These are phyloP conservation scores for Stercorarius parasiticus DNA, from an alignment of 2,113 vertebrate genomes.

Conservation along the genomic window DNA sequence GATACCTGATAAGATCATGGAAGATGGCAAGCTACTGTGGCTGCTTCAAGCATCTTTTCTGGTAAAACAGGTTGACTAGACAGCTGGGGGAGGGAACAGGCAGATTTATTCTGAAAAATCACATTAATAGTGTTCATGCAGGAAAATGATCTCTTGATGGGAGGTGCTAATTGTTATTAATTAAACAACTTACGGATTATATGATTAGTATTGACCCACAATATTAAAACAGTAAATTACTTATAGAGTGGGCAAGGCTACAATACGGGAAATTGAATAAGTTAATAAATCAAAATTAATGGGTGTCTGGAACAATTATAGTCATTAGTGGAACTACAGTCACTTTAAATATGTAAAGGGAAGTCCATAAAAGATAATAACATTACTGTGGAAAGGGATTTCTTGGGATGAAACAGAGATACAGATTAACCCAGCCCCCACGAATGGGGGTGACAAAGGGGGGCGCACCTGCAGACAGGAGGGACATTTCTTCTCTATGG, in stretches of 20 bases:
- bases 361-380: background rate
- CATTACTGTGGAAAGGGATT: background rate
- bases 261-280: background rate
- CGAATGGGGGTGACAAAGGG: background rate
- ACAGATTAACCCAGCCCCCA: too few relatives aligned
- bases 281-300: conserved; percentile 71
- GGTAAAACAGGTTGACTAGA: background rate
- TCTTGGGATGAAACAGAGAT: background rate
- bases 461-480: background rate
- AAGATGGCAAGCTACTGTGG: background rate
- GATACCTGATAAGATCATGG: background rate
- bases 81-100: background rate
- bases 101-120: conserved; percentile 27
- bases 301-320: conserved; percentile 52
- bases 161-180: conserved; percentile 65
- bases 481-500: background rate
- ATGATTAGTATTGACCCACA: conserved; percentile 58
- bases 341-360: conserved; percentile 6
- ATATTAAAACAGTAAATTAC: conserved; percentile 62
- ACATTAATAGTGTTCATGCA: background rate
- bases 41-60: background rate
- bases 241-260: conserved; percentile 36
- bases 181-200: conserved; percentile 50
- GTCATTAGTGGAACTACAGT: conserved; percentile 1
- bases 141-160: conserved; percentile 29